A percentile compares a stretch with the other conserved stretches of the same genome.
phyloP scores from a whole-genome alignment of 2,888 invertebrate genomes.

The Dilophus febrilis region DNA sequence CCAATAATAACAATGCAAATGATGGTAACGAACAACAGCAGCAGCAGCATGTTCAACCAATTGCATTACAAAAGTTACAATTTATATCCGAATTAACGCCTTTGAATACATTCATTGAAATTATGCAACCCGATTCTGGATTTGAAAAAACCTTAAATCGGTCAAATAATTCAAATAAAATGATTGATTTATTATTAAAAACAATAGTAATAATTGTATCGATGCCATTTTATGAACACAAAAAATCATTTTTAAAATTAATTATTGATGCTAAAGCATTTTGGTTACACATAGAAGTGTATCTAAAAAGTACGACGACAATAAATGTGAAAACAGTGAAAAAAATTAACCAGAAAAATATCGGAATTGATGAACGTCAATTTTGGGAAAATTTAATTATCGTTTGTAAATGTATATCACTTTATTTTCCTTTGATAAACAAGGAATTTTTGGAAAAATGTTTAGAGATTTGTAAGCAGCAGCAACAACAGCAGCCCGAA shows the following conservation, averaged over 20 bases:
- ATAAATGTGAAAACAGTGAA: background rate
- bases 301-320: constrained; percentile 11
- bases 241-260: constrained; percentile 16
- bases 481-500: too few species aligned
- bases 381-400: constrained; percentile 32
- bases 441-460: too few species aligned
- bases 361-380: background rate
- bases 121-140: constrained; percentile 9
- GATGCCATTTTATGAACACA: constrained; percentile 18
- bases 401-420: constrained; percentile 24
- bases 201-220: constrained; percentile 23
- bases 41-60: constrained; percentile 4
- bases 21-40: background rate
- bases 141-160: constrained; percentile 8
- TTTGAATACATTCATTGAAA: constrained; percentile 11
- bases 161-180: constrained; percentile 3
- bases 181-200: constrained; percentile 13
- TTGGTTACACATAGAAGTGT: constrained; percentile 11
- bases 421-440: too few species aligned
- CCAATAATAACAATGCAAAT: background rate
- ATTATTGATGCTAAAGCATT: constrained; percentile 13
- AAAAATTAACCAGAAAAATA: background rate
- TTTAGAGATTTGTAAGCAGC: too few species aligned
- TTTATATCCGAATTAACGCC: constrained; percentile 8
- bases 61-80: constrained; percentile 9